Evolutionary conservation across 2,888 invertebrate species (phyloP).

Genomic region (Eumacrocentrus americanus): DNA sequence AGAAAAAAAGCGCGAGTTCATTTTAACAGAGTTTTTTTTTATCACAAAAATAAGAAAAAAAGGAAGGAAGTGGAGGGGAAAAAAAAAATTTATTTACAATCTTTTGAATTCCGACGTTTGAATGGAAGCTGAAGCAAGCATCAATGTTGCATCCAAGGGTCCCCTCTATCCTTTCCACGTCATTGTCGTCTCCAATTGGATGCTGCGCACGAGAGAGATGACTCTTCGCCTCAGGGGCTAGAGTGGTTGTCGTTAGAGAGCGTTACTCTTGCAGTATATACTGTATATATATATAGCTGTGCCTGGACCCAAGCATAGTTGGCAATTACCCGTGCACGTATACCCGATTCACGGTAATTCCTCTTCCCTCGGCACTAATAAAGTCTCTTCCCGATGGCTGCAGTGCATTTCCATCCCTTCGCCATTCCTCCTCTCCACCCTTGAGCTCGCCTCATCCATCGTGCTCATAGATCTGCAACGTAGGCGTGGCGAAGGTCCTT

Average conservation of each 20-base stretch:
- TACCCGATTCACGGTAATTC: constrained; percentile 23
- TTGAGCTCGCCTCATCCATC: constrained; percentile 41
- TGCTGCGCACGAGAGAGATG: neutral
- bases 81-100: neutral
- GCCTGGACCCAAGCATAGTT: constrained; percentile 1
- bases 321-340: constrained; percentile 3
- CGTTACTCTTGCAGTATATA: too few species aligned
- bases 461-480: constrained; percentile 52
- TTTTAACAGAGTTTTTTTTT: neutral
- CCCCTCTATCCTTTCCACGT: too few species aligned
- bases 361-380: constrained; percentile 24
- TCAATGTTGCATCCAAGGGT: too few species aligned
- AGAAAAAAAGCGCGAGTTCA: too few species aligned
- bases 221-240: neutral
- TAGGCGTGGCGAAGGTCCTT: constrained; percentile 36
- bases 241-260: constrained; percentile 6
- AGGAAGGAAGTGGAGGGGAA: neutral
- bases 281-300: neutral
- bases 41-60: neutral
- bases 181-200: too few species aligned
- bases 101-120: too few species aligned
- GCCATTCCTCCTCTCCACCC: constrained; percentile 16
- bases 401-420: constrained; percentile 22
- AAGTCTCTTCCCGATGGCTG: constrained; percentile 24
- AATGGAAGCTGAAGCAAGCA: neutral